Evolutionary conservation across 2,113 vertebrate species (phyloP).

Genomic region (Phyllostomus discolor): DNA sequence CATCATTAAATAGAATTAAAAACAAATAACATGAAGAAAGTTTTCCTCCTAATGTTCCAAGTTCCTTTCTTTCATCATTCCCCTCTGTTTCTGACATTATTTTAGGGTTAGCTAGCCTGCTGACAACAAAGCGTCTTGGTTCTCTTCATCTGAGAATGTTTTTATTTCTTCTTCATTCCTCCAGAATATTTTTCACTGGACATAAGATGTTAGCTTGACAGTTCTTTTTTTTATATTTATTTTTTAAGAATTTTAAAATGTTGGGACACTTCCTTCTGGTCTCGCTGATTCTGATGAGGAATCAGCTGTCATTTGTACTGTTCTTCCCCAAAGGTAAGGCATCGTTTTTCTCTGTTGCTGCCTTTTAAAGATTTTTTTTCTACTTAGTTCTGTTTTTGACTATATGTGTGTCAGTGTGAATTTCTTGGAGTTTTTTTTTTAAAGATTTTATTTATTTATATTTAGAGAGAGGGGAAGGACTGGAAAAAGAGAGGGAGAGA

Average conservation of each 20-base stretch:
- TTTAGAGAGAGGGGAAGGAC: too few relatives aligned
- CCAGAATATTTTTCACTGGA: not conserved
- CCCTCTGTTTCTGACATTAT: not conserved
- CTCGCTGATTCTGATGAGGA: not conserved
- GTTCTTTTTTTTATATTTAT: not conserved
- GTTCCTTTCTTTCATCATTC: not conserved
- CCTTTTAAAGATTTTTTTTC: not conserved
- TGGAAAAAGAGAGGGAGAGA: too few relatives aligned
- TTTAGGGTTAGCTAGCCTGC: not conserved
- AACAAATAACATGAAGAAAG: not conserved
- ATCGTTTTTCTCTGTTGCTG: not conserved
- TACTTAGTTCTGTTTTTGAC: not conserved
- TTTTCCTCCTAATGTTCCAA: not conserved
- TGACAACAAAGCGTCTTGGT: not conserved
- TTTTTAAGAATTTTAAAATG: not conserved
- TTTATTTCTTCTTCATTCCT: not conserved
- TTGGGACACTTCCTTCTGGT: not conserved
- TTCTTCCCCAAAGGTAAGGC: not conserved
- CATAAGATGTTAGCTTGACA: not conserved
- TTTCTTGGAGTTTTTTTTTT: not conserved
- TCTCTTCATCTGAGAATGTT: not conserved
- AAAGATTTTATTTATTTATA: too few relatives aligned
- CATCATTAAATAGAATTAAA: not conserved
- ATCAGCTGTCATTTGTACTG: too few relatives aligned
- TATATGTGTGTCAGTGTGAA: not conserved